Conservation (phyloP, 2,888 invertebrate genomes). For the Mesochorus sp. region DNA sequence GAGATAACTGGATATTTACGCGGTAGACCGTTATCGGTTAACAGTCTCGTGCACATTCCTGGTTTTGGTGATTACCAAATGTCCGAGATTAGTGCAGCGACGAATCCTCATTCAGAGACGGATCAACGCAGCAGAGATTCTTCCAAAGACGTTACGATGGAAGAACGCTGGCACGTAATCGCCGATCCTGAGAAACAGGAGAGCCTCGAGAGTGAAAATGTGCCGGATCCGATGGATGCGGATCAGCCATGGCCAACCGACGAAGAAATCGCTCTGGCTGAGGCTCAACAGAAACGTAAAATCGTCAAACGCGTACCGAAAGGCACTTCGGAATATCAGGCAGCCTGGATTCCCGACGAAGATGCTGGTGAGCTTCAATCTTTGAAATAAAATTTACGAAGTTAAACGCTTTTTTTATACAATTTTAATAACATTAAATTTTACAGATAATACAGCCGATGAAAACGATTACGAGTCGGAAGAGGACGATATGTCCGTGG, state of each 20-base stretch:
- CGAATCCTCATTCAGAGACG: slow-evolving; percentile 87
- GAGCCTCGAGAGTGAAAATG: slow-evolving; percentile 90
- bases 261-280: slow-evolving; percentile 92
- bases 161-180: slow-evolving; percentile 82
- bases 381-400: background rate
- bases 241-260: slow-evolving; percentile 99
- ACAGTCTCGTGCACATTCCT: slow-evolving; percentile 94
- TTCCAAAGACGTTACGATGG: slow-evolving; percentile 81
- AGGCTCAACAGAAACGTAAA: slow-evolving; percentile 85
- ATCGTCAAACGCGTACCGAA: slow-evolving; percentile 93
- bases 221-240: slow-evolving; percentile 95
- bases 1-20: slow-evolving; percentile 94
- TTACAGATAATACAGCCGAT: slow-evolving; percentile 79
- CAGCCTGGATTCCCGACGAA: slow-evolving; percentile 94
- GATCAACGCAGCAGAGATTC: slow-evolving; percentile 67
- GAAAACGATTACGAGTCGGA: slow-evolving; percentile 82
- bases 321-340: slow-evolving; percentile 98
- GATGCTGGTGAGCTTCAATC: slow-evolving; percentile 81
- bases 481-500: slow-evolving; percentile 79
- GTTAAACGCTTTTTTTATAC: background rate
- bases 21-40: slow-evolving; percentile 92
- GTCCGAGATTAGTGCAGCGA: slow-evolving; percentile 88
- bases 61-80: slow-evolving; percentile 98
- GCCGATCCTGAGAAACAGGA: slow-evolving; percentile 88
- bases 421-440: background rate